Conservation (phyloP, 1,140 invertebrate genomes). For the Drosophila hydei region DNA sequence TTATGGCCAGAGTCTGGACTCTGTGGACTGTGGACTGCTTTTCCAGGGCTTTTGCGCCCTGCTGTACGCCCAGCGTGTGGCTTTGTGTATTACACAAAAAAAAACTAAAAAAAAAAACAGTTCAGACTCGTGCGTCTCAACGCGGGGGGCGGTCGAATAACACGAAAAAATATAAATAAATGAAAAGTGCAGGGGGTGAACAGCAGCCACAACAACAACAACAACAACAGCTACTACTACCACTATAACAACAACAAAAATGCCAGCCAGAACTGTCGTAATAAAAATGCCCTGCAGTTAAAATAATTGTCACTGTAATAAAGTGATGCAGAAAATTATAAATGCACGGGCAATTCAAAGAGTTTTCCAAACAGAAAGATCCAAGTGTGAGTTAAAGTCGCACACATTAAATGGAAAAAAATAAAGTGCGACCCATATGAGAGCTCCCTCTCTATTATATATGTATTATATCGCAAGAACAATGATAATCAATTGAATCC, state of each 20-base stretch:
- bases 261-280: constrained; percentile 69
- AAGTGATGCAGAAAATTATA: constrained; percentile 77
- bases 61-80: constrained; percentile 56
- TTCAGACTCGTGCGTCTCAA: constrained; percentile 37
- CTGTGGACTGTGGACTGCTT: not conserved
- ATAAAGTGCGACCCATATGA: too few species aligned
- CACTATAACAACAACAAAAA: constrained; percentile 11
- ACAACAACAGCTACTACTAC: not conserved
- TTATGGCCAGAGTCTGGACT: constrained; percentile 56
- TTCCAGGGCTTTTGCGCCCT: constrained; percentile 37
- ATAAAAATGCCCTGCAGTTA: constrained; percentile 82
- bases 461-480: too few species aligned
- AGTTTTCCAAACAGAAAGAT: constrained; percentile 6
- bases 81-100: constrained; percentile 26
- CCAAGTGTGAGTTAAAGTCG: too few species aligned
- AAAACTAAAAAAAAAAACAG: constrained; percentile 25
- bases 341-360: constrained; percentile 34
- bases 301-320: constrained; percentile 82
- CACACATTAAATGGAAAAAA: too few species aligned
- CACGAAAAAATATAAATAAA: constrained; percentile 29
- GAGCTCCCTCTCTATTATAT: too few species aligned
- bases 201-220: constrained; percentile 15
- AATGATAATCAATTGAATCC: not conserved
- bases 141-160: not conserved
- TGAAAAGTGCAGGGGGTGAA: constrained; percentile 31